Conservation (phyloP, 2,888 invertebrate genomes). For the Plagiodera versicolora region DNA sequence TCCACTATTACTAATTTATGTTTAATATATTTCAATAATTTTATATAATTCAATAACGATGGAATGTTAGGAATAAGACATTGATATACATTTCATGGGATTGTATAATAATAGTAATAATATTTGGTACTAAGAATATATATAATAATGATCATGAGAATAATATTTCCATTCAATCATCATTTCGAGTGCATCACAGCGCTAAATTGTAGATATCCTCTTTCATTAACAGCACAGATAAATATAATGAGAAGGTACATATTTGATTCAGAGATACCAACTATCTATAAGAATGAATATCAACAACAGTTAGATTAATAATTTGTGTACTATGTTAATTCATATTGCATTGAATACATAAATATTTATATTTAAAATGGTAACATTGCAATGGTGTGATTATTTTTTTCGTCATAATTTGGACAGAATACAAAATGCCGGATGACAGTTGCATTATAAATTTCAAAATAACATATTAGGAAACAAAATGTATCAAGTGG, state of each 20-base stretch:
- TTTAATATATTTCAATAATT: too few species aligned
- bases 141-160: background rate
- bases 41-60: too few species aligned
- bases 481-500: too few species aligned
- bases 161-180: conserved; percentile 15
- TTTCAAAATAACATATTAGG: too few species aligned
- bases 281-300: conserved; percentile 19
- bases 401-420: background rate
- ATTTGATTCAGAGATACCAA: conserved; percentile 5
- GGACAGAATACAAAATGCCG: too few species aligned
- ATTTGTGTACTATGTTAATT: conserved; percentile 3
- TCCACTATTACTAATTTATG: too few species aligned
- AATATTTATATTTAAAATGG: conserved; percentile 8
- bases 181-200: conserved; percentile 26
- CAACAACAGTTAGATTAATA: conserved; percentile 23
- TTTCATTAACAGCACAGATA: conserved; percentile 24
- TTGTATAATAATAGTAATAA: background rate
- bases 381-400: conserved; percentile 1
- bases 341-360: conserved; percentile 11
- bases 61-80: background rate
- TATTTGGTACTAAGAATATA: background rate
- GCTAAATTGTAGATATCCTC: conserved; percentile 20
- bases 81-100: background rate
- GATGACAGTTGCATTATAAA: too few species aligned
- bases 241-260: conserved; percentile 11